Evolutionary conservation across 2,113 vertebrate species (phyloP).

Genomic region (Plecotus auritus): DNA sequence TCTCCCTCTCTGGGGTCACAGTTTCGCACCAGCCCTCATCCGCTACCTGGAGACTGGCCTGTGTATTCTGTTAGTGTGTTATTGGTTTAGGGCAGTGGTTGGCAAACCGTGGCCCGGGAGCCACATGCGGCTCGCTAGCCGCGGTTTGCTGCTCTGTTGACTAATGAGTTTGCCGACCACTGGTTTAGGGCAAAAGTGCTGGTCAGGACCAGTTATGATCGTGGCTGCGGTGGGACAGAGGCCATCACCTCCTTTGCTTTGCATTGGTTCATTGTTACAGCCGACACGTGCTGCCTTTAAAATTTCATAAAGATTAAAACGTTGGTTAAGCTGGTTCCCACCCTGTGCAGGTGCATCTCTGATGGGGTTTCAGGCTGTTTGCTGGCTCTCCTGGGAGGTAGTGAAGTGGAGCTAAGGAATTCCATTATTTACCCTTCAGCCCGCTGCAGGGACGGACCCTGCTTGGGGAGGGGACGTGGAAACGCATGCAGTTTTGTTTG

Average conservation of each 20-base stretch:
- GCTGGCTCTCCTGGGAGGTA: rapidly evolving
- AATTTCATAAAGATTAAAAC: neutral
- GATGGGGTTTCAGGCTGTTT: neutral
- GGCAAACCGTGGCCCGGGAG: no score
- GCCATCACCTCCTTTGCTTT: neutral
- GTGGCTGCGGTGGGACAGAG: rapidly evolving
- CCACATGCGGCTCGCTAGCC: no score
- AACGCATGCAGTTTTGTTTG: rapidly evolving
- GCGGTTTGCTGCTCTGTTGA: no score
- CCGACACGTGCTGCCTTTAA: no score
- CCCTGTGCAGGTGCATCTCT: no score
- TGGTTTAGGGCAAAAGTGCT: neutral
- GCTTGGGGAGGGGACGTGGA: no score
- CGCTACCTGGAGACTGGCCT: neutral
- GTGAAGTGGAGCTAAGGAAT: rapidly evolving
- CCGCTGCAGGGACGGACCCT: rapidly evolving
- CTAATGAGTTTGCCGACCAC: no score
- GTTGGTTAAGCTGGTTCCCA: rapidly evolving
- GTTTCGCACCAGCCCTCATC: neutral
- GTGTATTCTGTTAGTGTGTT: rapidly evolving
- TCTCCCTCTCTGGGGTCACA: no score
- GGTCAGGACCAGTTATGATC: neutral
- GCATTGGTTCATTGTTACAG: rapidly evolving
- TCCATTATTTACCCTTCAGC: no score
- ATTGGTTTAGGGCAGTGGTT: neutral